phyloP scores from a whole-genome alignment of 2,113 vertebrate species.

The Myodes glareolus region DNA sequence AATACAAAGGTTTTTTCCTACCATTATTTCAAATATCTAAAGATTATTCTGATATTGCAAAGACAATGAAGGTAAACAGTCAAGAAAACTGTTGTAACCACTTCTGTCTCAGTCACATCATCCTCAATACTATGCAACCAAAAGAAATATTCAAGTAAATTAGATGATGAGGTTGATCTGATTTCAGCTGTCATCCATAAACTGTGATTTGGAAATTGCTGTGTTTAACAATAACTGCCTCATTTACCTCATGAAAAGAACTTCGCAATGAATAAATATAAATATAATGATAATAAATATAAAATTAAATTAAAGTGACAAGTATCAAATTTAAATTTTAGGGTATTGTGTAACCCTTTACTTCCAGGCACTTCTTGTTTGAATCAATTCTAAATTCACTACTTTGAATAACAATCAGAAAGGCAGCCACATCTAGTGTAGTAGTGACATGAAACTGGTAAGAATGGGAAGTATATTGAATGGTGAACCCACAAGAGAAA shows the following conservation, averaged over 20 bases:
- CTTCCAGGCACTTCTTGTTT: neutral
- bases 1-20: neutral
- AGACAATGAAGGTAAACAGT: neutral
- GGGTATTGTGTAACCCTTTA: neutral
- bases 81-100: neutral
- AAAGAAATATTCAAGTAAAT: constrained; percentile 48
- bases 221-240: constrained; percentile 48
- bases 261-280: constrained; percentile 38
- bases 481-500: neutral
- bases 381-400: constrained; percentile 36
- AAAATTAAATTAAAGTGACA: constrained; percentile 52
- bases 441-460: neutral
- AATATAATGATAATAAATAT: constrained; percentile 40
- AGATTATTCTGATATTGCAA: neutral
- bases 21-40: neutral
- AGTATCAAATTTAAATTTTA: constrained; percentile 19
- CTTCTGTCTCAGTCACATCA: constrained; percentile 19
- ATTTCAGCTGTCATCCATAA: constrained; percentile 43
- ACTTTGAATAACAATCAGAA: constrained; percentile 33
- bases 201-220: constrained; percentile 51
- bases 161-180: constrained; percentile 13
- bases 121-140: neutral
- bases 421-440: neutral
- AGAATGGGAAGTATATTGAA: neutral
- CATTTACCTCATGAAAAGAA: constrained; percentile 50